Base-by-base conservation (phyloP, 2,113 vertebrate species). In the Hipposideros armiger region DNA sequence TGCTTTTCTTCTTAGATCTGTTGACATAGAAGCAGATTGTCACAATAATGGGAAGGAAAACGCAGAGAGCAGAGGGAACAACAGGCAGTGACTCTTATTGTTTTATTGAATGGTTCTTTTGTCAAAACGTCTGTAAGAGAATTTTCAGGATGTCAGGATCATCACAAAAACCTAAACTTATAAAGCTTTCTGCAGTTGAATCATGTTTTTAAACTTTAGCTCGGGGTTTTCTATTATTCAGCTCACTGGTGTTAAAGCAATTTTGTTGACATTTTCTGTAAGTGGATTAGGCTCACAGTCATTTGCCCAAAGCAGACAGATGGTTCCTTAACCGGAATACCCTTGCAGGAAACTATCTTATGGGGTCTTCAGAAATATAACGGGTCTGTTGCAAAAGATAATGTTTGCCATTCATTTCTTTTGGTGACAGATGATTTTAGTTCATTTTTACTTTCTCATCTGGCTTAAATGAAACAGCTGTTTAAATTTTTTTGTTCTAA, bases 231-330 rank as follows among this genome's bases (percentile, higher is more conserved):
- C 91, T 91, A 36, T 92, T 96, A 87, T 97, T 98, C 93, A 94
- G 96, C 97, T 98, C 1, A 19, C 95, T 98, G 97, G 97, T 97
- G 97, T 97, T 98, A 98, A 98, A 98, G 98, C 96, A 97, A 95
- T 98, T 97, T 94, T 95, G 96, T 95, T 97, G 98, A 97, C 91
- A 87, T 98, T 98, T 98, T 98, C 96, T 91, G 64, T 90, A 95
- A 98, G 97, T 97, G 96, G 95, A 96, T 98, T 98, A 94, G 95
- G 89, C 90, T 98, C 22, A 20, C 67, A 97, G 93, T 94, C 96
- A 97, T 94, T 97, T 97, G 97, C 97, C 96, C 90, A 94, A 93
- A 97, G 98, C 93, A 95, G 95, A 96, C 98, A 98, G 98, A 98
- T 98, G 98, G 98, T 97, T 98, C 97, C 97, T 97, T 96, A 94